Evolutionary conservation across 2,888 invertebrate species (phyloP).

Genomic region (Leptogaster cylindrica): DNA sequence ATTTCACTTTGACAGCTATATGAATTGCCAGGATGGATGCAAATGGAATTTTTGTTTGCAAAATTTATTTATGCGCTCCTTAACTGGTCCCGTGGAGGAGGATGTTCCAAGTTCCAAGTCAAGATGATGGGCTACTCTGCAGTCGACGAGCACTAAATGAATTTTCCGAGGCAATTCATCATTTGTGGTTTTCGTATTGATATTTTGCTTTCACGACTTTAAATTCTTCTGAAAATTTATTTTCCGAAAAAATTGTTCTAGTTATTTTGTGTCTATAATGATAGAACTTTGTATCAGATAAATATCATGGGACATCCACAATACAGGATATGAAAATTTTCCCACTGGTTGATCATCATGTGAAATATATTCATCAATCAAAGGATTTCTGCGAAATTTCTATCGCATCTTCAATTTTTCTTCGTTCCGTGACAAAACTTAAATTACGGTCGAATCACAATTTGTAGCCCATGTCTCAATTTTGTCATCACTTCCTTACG

Average conservation of each 20-base stretch:
- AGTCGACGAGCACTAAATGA: background rate
- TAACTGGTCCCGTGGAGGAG: slow-evolving; percentile 17
- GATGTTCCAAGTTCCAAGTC: background rate
- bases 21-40: slow-evolving; percentile 46
- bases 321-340: slow-evolving; percentile 30
- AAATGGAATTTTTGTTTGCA: slow-evolving; percentile 43
- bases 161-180: slow-evolving; percentile 20
- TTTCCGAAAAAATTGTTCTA: no score
- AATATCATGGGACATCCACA: no score
- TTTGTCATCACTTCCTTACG: slow-evolving; percentile 39
- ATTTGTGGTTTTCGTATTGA: slow-evolving; percentile 33
- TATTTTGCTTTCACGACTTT: no score
- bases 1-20: slow-evolving; percentile 46
- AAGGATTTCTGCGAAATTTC: slow-evolving; percentile 20
- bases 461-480: slow-evolving; percentile 40
- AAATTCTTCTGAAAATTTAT: no score
- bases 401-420: slow-evolving; percentile 15
- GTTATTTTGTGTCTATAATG: no score
- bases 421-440: slow-evolving; percentile 42
- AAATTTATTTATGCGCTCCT: slow-evolving; percentile 39
- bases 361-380: slow-evolving; percentile 37
- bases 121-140: slow-evolving; percentile 29
- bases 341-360: slow-evolving; percentile 31
- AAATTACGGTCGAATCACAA: slow-evolving; percentile 40
- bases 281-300: no score